Base-by-base conservation (phyloP, 1,140 invertebrate species). In the Trinorchestia longiramus region DNA sequence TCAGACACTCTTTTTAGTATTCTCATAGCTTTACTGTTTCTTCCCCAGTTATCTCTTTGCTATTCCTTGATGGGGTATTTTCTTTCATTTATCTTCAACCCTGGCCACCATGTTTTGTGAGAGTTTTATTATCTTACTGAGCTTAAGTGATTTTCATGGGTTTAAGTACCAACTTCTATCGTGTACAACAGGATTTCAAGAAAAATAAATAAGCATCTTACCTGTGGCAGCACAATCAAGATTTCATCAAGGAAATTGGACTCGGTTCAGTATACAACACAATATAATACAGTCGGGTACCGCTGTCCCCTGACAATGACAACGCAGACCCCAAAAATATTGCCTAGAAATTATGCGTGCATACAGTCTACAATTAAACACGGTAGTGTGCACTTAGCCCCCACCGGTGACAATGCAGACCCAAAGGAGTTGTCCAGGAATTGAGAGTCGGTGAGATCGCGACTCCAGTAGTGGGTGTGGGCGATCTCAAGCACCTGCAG, bases 381-480 rank as follows among this genome's bases (percentile, higher is more conserved):
- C 47, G 47, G 47, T 19, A 53, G 47, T 77, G 28, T 77, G 15
- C 11, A 36, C 28, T 36, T 36, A 15, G 62, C 62, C 1, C 62
- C 62, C 62, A 77, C 98, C 97, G 98, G 98, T n/a, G 98, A 98
- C 94, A 98, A 97, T 43, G 97, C 97, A 23, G 97, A 97, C 0
- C 97, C 95, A 40, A 96, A 96, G 41, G 96, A 96, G 57, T 96
- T 95, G 62, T 96, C 96, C n/a, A 97, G 77, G 92, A 95, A 96
- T 57, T 94, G 96, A 87, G 97, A 96, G 90, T 99, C 98, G 36
- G 97, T 97, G 0, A 98, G 97, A 97, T 99, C 99, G 97, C 99
- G 99, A 95, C 98, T 98, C 99, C 99, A 99, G 97, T 99, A 99
- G 97, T 99, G 99, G 0, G 99, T 99, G 97, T 99, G 99, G 1